Base-by-base conservation (phyloP, 2,797 vertebrate genomes). In the Arctocebus calabarensis region DNA sequence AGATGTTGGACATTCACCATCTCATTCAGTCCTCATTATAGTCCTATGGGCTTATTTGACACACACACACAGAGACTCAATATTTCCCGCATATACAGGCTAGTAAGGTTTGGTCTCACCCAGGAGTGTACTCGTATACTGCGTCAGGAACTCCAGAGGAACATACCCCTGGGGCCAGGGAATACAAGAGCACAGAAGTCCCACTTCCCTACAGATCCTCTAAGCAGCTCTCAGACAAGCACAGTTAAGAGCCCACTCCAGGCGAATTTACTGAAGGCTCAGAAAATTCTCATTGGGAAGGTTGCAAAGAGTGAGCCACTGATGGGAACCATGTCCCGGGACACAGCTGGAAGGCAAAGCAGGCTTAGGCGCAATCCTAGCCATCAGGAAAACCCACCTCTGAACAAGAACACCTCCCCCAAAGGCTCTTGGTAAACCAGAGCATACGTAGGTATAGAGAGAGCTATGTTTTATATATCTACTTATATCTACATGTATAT, bases 271-370 rank as follows among this genome's bases (percentile, higher is more conserved):
- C 34, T 32, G 16, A 27, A 61, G 7, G n/a, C 40, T 40, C 86
- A 43, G 62, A 86, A 74, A 27, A 71, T 7, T 61, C 61, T 43
- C 34, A n/a, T 6, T 19, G 23, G 52, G 59, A 45, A 29, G 13
- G 13, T 19, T 10, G 19, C 40, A 29, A 4, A 86, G 55, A 27
- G 4, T 2, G 12, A 84, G 55, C n/a, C n/a, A 1, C 79, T 32
- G 5, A 5, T 16, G 2, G 37, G 57, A 73, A 52, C 48, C 19
- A 2, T n/a, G 23, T 71, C 12, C 48, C 48, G 27, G 34, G 37
- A 77, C 16, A 2, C 7, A 0, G 45, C 27, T 14, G 57, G 45
- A 10, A 55, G 13, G n/a, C 0, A 0, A 12, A 8, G 61, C 25
- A n/a, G 45, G 25, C 6, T 14, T 13, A 55, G 57, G 6, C 32